Base-by-base conservation (phyloP, 2,888 invertebrate genomes). In the Heliconius erato region DNA sequence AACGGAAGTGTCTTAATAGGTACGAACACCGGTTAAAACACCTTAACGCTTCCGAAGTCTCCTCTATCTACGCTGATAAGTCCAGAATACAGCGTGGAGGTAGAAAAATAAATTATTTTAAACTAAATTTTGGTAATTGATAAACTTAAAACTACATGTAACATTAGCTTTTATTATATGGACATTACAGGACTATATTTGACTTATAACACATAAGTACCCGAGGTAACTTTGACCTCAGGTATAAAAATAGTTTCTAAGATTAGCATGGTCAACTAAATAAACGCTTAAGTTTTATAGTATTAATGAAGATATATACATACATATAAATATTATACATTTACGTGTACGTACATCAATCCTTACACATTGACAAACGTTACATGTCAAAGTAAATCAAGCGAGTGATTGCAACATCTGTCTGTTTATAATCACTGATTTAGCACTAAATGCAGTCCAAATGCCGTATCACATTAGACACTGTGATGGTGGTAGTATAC, bases 301-400 rank as follows among this genome's bases (percentile, higher is more conserved):
- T n/a, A 63, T 11, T 11, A n/a, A 23, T 59, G 32, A 32, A 23
- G 5, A 63, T 7, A 59, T 7, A 63, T 63, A 49, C 5, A 49
- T 16, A 23, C 3, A 59, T 54, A 54, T 9, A 54, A 23, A 54
- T 19, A 54, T 7, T 5, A 49, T 14, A 54, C 19, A 54, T 54
- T 19, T 54, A 54, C 3, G 19, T 54, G 26, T 14, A 32, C 26
- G 16, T 49, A 49, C 26, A 49, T 28, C 6, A 49, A 26, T 72
- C 44, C 44, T 28, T 26, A 19, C 72, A 16, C 26, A 72, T 26
- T 72, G 72, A 44, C 72, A 72, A 40, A 72, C 72, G 72, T 72
- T 28, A 26, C 72, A 72, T 72, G 72, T 72, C 72, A 72, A 49
- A 72, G 72, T 72, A 72, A 72, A 72, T 72, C 72, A 72, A 72